A percentile compares a stretch with the other conserved stretches of the same genome.
These are phyloP conservation scores for Tridacna crocea DNA, from an alignment of 2,888 invertebrate species.

Conservation along the genomic window DNA sequence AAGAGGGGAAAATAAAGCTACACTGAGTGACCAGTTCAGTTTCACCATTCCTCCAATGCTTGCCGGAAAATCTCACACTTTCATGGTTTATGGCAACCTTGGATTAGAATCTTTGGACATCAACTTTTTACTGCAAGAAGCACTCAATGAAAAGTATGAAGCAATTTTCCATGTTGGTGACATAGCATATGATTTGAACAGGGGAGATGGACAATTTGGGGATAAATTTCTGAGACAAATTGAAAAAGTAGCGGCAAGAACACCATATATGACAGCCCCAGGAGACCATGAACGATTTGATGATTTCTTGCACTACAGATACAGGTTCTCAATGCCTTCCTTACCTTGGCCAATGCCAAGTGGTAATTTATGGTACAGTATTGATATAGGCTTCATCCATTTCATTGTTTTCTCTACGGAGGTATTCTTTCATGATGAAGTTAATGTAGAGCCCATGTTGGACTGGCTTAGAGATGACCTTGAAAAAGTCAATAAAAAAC, in stretches of 20 bases:
- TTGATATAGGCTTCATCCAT: conserved; percentile 80
- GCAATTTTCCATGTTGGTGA: conserved; percentile 81
- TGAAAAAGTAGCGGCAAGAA: conserved; percentile 76
- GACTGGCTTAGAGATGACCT: conserved; percentile 77
- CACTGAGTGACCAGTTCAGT: conserved; percentile 74
- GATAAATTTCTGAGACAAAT: conserved; percentile 78
- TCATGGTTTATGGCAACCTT: conserved; percentile 82
- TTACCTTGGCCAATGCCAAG: conserved; percentile 78
- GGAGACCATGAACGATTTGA: conserved; percentile 76
- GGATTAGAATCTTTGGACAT: conserved; percentile 72
- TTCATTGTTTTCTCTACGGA: conserved; percentile 77
- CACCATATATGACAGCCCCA: conserved; percentile 81
- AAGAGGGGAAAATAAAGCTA: conserved; percentile 56
- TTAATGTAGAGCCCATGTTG: conserved; percentile 85
- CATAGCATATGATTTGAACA: conserved; percentile 80
- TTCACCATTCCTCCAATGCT: conserved; percentile 76
- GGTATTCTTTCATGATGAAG: conserved; percentile 85
- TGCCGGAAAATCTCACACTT: conserved; percentile 70
- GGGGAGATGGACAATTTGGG: conserved; percentile 76
- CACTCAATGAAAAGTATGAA: conserved; percentile 69
- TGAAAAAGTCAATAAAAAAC: conserved; percentile 71
- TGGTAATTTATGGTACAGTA: conserved; percentile 82
- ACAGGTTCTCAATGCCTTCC: conserved; percentile 78
- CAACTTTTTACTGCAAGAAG: conserved; percentile 73
- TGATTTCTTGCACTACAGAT: conserved; percentile 72